These are phyloP conservation scores for Chionodraco myersi DNA, from an alignment of 2,113 vertebrate species.

Conservation along the genomic window DNA sequence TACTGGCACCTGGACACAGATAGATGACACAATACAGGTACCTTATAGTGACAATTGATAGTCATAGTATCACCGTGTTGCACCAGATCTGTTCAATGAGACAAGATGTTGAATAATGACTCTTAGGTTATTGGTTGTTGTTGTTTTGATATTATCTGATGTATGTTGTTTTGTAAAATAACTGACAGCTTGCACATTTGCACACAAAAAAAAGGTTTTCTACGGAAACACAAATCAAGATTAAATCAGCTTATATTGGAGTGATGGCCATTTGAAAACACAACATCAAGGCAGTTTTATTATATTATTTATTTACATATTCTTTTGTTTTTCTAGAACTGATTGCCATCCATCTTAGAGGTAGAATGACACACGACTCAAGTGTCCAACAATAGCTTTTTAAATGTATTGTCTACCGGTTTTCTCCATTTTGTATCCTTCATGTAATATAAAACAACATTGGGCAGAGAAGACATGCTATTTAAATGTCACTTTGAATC, in stretches of 20 bases:
- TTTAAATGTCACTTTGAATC: neutral
- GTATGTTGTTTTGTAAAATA: neutral
- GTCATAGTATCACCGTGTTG: neutral
- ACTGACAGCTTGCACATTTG: neutral
- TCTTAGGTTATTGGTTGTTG: neutral
- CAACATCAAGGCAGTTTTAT: neutral
- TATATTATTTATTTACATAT: neutral
- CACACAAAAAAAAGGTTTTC: neutral
- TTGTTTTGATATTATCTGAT: neutral
- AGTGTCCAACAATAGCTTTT: neutral
- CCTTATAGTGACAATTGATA: no score
- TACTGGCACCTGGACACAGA: conserved; percentile 12
- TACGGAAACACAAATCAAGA: neutral
- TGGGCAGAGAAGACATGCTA: neutral
- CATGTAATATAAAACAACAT: neutral
- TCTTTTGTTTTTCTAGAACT: neutral
- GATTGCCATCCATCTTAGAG: neutral
- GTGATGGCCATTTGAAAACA: neutral
- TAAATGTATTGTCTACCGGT: neutral
- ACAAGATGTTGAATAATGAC: neutral
- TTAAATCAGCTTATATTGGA: neutral
- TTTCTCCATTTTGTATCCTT: neutral
- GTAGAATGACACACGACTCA: neutral
- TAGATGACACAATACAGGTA: neutral
- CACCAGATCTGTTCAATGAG: neutral